These are phyloP conservation scores for Drosophila takahashii DNA, from an alignment of 1,140 invertebrate species.

Conservation along the genomic window DNA sequence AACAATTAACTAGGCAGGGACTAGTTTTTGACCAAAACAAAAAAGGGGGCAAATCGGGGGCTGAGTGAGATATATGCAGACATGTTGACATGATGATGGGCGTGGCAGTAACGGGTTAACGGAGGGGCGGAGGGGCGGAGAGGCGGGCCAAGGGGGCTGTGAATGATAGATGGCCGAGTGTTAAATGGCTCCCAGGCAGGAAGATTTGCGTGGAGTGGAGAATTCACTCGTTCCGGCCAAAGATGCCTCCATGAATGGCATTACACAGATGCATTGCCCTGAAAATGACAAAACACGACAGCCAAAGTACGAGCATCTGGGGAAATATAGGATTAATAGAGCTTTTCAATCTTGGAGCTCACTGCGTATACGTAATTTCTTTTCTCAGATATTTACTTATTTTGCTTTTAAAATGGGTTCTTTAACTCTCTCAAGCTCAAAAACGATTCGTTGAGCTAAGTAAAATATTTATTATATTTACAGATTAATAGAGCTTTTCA, in stretches of 20 bases:
- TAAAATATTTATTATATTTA: no score
- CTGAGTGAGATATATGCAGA: slow-evolving; percentile 46
- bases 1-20: slow-evolving; percentile 56
- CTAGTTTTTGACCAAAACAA: slow-evolving; percentile 16
- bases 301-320: not conserved
- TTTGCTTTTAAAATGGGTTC: no score
- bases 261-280: slow-evolving; percentile 24
- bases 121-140: no score
- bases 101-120: not conserved
- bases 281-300: slow-evolving; percentile 23
- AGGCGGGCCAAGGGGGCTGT: not conserved
- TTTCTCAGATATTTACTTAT: no score
- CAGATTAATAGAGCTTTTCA: no score
- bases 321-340: not conserved
- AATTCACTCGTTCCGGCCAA: not conserved
- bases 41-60: slow-evolving; percentile 1
- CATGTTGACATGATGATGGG: slow-evolving; percentile 47
- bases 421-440: no score
- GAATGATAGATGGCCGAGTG: slow-evolving; percentile 31
- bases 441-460: no score
- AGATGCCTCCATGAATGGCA: slow-evolving; percentile 18
- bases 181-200: slow-evolving; percentile 19
- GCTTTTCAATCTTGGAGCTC: not conserved
- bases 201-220: slow-evolving; percentile 20
- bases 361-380: not conserved